Base-by-base conservation (phyloP, 2,888 invertebrate genomes). In the Apotomis turbidana region DNA sequence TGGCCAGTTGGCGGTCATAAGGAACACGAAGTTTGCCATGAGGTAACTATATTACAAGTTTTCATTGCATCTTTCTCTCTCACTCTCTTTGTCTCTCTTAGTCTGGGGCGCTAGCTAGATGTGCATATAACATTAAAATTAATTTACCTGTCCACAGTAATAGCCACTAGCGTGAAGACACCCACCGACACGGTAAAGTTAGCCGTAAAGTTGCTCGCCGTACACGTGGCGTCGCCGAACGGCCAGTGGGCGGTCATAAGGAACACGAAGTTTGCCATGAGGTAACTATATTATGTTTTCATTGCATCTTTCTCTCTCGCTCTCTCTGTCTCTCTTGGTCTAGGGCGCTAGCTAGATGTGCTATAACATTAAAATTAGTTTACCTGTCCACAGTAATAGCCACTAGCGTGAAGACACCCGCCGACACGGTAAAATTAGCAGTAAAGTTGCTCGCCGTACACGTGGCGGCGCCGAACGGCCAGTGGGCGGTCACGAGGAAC, bases 361-460 rank as follows among this genome's bases (percentile, higher is more conserved):
- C 27, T 27, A 27, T 2, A 27, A 27, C 1, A 27, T 27, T 3
- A 68, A 4, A 9, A 1, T 15, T 52, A 70, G 80, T 80, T 93
- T 88, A 98, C 98, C 98, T 96, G 91, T 98, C 98, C 78, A 98
- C 96, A 51, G 98, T 97, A 78, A 98, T 98, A 70, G 97, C 98
- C 71, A 98, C 97, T 78, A 98, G 94, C 0, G 98, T 98, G 85
- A 98, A 97, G 0, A 98, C 98, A 75, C 97, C 97, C 9, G 98
- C 97, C 0, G 97, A 97, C 1, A 98, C 98, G 0, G 98, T 97
- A 36, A 98, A 95, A 82, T 97, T 97, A 0, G 97, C 97, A 75
- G 98, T 97, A 87, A 98, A 98, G 91, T 97, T 97, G 89, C 97
- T 97, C 68, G 98, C 95, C 69, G 96, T 96, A 87, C 98, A 98